A percentile compares a stretch with the other conserved stretches of the same genome.
Evolutionary conservation across 2,797 vertebrate species (phyloP).

Genomic region (Scleropages formosus): DNA sequence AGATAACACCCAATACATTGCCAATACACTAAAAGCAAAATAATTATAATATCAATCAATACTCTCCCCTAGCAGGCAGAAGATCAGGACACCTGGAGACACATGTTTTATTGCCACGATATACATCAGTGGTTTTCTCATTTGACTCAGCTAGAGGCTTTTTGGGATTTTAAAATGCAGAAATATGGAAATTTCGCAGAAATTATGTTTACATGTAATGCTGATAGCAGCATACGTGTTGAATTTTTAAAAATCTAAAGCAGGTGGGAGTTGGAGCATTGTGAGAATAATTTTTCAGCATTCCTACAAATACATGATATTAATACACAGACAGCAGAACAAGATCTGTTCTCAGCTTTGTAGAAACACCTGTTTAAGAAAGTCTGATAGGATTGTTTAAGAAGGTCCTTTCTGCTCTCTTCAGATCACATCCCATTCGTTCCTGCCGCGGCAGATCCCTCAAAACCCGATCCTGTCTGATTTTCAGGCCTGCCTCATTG

Average conservation of each 20-base stretch:
- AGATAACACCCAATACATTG: slow-evolving; percentile 27
- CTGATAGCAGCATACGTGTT: not conserved
- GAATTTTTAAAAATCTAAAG: no score
- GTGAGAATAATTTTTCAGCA: no score
- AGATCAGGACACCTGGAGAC: slow-evolving; percentile 33
- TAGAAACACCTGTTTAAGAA: not conserved
- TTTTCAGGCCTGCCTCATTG: slow-evolving; percentile 86
- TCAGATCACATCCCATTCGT: slow-evolving; percentile 37
- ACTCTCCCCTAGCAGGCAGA: slow-evolving; percentile 21
- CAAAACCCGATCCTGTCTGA: slow-evolving; percentile 86
- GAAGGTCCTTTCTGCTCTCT: not conserved
- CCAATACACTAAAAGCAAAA: slow-evolving; percentile 37
- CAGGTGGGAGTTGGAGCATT: not conserved
- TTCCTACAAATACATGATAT: no score
- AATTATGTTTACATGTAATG: not conserved
- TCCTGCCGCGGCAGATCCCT: slow-evolving; percentile 69
- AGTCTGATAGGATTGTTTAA: not conserved
- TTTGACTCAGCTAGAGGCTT: slow-evolving; percentile 23
- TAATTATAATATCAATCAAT: slow-evolving; percentile 39
- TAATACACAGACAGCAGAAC: not conserved
- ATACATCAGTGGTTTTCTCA: slow-evolving; percentile 23
- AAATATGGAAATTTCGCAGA: not conserved
- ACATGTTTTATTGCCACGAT: slow-evolving; percentile 38
- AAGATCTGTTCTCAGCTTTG: not conserved
- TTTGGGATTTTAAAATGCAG: not conserved